Conservation (phyloP, 2,888 invertebrate genomes). For the Mythimna impura region DNA sequence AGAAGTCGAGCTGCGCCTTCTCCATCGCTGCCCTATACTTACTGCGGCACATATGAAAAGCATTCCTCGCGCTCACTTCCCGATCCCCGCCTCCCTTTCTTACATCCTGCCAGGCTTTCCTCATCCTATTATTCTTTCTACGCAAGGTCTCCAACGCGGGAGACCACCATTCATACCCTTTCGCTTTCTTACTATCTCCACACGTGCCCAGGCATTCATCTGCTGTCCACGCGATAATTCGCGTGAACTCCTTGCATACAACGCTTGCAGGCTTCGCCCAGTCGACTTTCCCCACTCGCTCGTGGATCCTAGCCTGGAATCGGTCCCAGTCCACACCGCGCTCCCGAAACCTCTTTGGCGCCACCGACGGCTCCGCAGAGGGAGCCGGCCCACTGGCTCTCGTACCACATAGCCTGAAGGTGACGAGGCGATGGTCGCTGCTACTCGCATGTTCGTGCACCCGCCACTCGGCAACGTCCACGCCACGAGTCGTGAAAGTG, state of each 20-base stretch:
- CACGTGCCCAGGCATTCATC: neutral
- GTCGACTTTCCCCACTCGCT: neutral
- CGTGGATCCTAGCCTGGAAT: constrained; percentile 16
- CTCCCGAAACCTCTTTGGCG: constrained; percentile 14
- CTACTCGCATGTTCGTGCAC: constrained; percentile 30
- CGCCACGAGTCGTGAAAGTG: constrained; percentile 40
- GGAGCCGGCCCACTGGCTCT: too few relatives aligned
- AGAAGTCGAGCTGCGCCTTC: constrained; percentile 31
- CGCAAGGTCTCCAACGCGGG: constrained; percentile 15
- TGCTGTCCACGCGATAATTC: neutral
- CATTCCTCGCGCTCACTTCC: neutral
- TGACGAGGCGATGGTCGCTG: too few relatives aligned
- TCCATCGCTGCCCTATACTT: constrained; percentile 24
- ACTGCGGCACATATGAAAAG: neutral
- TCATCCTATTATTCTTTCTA: neutral
- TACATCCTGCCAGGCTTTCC: constrained; percentile 18
- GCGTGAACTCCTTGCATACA: constrained; percentile 29
- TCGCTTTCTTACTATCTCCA: neutral
- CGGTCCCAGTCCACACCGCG: constrained; percentile 35
- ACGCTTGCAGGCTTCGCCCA: neutral
- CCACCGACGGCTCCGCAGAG: too few relatives aligned
- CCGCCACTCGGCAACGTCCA: constrained; percentile 35
- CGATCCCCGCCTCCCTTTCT: neutral
- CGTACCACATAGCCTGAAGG: too few relatives aligned
- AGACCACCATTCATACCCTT: constrained; percentile 43